These are phyloP conservation scores for Eueides isabella DNA, from an alignment of 1,140 invertebrate genomes.

Conservation along the genomic window DNA sequence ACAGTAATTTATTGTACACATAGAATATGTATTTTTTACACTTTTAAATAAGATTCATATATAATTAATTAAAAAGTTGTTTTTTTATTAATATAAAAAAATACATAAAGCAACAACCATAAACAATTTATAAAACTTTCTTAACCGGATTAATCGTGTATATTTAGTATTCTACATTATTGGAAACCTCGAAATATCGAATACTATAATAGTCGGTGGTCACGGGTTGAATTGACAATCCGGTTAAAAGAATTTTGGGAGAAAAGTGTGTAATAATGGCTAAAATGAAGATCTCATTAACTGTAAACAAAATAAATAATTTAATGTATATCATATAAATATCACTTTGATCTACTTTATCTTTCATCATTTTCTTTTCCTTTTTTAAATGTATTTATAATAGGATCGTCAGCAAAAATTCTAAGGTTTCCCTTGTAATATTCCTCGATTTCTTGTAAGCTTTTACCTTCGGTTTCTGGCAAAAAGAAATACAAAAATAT, in stretches of 20 bases:
- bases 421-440: conserved; percentile 80
- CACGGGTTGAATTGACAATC: no score
- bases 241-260: no score
- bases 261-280: no score
- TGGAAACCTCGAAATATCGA: no score
- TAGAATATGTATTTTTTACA: conserved; percentile 18
- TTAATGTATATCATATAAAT: background rate
- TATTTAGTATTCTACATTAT: no score
- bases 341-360: background rate
- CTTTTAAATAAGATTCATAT: conserved; percentile 19
- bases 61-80: background rate
- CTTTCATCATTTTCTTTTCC: conserved; percentile 48
- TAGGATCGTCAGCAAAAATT: conserved; percentile 71
- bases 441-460: conserved; percentile 88
- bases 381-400: conserved; percentile 64
- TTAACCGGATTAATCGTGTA: no score
- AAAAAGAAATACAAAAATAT: conserved; percentile 85
- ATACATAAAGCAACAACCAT: background rate
- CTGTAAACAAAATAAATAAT: conserved; percentile 4
- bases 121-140: no score
- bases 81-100: background rate
- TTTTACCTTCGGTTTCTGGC: conserved; percentile 92
- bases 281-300: no score
- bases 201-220: no score
- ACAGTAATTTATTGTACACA: conserved; percentile 13